These are phyloP conservation scores for Zhengitettix transpicula DNA, from an alignment of 2,888 invertebrate species.

Conservation along the genomic window DNA sequence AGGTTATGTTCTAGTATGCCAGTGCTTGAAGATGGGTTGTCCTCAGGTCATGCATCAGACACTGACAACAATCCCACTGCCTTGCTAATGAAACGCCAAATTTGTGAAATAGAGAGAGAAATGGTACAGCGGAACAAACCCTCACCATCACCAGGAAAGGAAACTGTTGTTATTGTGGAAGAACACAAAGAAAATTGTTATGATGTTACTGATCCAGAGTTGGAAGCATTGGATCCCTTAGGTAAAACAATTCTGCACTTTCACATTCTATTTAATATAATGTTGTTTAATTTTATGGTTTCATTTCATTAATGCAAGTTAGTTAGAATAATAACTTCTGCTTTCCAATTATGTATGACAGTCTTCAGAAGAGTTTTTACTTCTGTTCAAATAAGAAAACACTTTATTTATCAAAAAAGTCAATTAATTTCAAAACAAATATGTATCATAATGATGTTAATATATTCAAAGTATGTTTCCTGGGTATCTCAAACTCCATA, in stretches of 20 bases:
- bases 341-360: no score
- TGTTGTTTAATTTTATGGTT: no score
- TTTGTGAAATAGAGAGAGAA: constrained; percentile 55
- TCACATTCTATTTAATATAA: no score
- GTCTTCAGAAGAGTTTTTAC: no score
- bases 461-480: no score
- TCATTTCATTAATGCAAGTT: no score
- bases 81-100: constrained; percentile 43
- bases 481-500: no score
- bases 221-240: constrained; percentile 59
- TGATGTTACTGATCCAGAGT: constrained; percentile 29
- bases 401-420: no score
- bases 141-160: not conserved
- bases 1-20: constrained; percentile 59
- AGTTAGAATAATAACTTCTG: no score
- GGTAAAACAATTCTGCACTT: constrained; percentile 31
- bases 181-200: constrained; percentile 14
- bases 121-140: constrained; percentile 38
- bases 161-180: constrained; percentile 3
- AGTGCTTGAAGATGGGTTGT: constrained; percentile 81
- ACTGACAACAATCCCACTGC: constrained; percentile 44
- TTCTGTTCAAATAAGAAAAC: no score
- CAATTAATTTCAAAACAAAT: no score
- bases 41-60: constrained; percentile 86
- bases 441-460: no score